These are phyloP conservation scores for Spilarctia lutea DNA, from an alignment of 2,888 invertebrate species.

Conservation along the genomic window DNA sequence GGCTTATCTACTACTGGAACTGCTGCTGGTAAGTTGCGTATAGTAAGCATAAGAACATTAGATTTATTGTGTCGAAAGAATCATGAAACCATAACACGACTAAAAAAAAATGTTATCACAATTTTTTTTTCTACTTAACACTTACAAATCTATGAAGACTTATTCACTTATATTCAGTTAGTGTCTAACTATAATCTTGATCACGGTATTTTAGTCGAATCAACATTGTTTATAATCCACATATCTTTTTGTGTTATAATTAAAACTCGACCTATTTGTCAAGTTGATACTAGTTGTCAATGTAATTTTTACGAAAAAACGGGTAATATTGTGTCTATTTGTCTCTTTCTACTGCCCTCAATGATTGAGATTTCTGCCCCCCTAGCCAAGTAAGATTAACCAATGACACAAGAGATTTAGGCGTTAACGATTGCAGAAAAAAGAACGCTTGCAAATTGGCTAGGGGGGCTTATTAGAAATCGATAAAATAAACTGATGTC, in stretches of 20 bases:
- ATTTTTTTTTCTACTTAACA: too few relatives aligned
- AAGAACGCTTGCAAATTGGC: too few relatives aligned
- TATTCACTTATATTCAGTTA: background rate
- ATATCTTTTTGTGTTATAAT: background rate
- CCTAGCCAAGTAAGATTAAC: too few relatives aligned
- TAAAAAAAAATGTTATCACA: too few relatives aligned
- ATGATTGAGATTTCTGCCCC: background rate
- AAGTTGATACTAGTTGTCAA: too few relatives aligned
- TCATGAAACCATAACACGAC: background rate
- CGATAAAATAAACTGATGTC: background rate
- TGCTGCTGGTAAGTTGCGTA: background rate
- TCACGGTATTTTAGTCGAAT: background rate
- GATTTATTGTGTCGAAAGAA: background rate
- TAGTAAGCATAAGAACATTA: background rate
- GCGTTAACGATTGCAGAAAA: too few relatives aligned
- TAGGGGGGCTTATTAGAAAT: too few relatives aligned
- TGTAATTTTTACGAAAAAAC: background rate
- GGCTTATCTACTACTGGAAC: background rate
- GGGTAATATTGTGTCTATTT: background rate
- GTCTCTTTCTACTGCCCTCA: background rate
- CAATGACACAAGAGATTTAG: too few relatives aligned
- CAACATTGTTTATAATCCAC: background rate
- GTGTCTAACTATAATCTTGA: background rate
- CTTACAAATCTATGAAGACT: background rate
- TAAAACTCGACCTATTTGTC: background rate